Evolutionary conservation across 2,797 vertebrate species (phyloP), one percentile per base, ranked within the genome.

Genomic region (Ispidina lecontei): DNA sequence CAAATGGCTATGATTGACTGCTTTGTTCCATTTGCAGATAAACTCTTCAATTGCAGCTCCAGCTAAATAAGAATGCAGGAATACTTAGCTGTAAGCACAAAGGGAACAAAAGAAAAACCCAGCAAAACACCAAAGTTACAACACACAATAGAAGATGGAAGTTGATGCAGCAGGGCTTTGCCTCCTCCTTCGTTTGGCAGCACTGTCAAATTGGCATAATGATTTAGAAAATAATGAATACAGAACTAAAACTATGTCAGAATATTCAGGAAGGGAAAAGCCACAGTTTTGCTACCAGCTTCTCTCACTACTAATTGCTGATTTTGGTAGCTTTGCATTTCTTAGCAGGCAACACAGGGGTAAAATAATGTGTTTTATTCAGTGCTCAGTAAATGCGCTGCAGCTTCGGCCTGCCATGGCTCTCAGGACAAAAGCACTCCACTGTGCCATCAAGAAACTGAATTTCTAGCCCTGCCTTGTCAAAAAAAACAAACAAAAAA

Each of bases 11-110:
- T 91, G 93, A 93, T 82, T 89, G 44, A 90, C 77, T 75, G 94
- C 58, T 94, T 96, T 95, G 94, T 91, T 95, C 89, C 94, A 64
- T 85, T 91, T 94, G 80, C 87, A 69, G 91, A 63, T 84, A 79
- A 85, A 87, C 84, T 94, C 93, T 92, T 91, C 90, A 95, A 39
- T 63, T 90, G 80, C 65, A 74, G 63, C 67, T 86, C 69, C 90
- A 93, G 85, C 91, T 94, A 92, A 94, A 96, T 90, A 93, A 90
- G 69, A 73, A 83, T n/a, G 76, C 62, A 93, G 79, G 75, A 78
- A 77, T 60, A 91, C 82, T 95, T 90, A 93, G 75, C 87, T 70
- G 33, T 21, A 37, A 94, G 82, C 88, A 96, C 84, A 96, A 96
- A 96, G 82, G 84, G 86, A 97, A 94, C 94, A 86, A 88, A 41